Evolutionary conservation across 2,113 vertebrate genomes (phyloP), one percentile per base, ranked within the genome.

Genomic region (Euleptes europaea): DNA sequence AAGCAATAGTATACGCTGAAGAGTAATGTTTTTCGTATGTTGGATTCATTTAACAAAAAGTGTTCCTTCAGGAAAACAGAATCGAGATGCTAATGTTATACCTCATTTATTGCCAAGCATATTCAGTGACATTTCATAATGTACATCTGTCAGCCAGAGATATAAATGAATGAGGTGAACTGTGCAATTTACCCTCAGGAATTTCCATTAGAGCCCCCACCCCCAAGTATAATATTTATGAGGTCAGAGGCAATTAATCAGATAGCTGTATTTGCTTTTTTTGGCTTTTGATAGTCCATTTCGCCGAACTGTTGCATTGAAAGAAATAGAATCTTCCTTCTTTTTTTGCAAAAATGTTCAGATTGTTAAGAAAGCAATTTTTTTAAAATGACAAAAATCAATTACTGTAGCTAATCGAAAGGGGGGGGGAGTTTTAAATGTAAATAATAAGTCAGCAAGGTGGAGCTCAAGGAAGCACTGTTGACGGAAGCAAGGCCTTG

Each of bases 241-340:
- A 97, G 95, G 96, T 97, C 96, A 96, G 95, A 96, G 96, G 96
- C 96, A 97, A 98, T 98, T 98, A 97, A 98, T 99, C 97, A 98
- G 90, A 94, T 94, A 95, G 93, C 94, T 96, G 90, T 95, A 93
- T 95, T 96, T 96, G 95, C 93, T 96, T 96, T 85, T 95, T 93
- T 93, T 95, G 89, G 94, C 93, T 95, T 93, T 91, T 93, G 88
- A 92, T 92, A 81, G 93, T 88, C 92, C 88, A 91, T 88, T 71
- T n/a, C n/a, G 89, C 78, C 95, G 95, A 94, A 96, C 91, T 94
- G 94, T 95, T 96, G 94, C 92, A 88, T 83, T 95, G 88, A 49
- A 42, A 26, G 23, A 3, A 69, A 84, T 88, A 87, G 92, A 91
- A 85, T 89, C 92, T 88, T 92, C 92, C 81, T n/a, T 33, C n/a